Evolutionary conservation across 2,113 vertebrate species (phyloP).

Genomic region (Talpa occidentalis): DNA sequence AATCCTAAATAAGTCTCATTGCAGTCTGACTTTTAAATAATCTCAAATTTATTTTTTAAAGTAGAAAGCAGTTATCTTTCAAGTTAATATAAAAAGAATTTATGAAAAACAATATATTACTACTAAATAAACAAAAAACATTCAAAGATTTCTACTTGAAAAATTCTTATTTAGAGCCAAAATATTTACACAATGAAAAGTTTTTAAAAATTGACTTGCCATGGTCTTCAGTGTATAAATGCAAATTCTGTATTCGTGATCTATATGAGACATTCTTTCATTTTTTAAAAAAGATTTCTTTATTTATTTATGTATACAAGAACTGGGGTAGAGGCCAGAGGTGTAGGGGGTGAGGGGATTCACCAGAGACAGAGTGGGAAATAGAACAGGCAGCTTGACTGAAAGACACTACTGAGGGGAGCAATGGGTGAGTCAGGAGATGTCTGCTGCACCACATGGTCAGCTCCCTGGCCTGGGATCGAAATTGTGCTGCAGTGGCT

Average conservation of each 20-base stretch:
- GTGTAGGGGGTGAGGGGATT: too few relatives aligned
- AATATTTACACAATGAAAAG: constrained; percentile 45
- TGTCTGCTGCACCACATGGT: too few relatives aligned
- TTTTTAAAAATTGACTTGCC: neutral
- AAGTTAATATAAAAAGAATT: constrained; percentile 19
- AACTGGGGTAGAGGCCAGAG: too few relatives aligned
- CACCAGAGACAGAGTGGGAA: too few relatives aligned
- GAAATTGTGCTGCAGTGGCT: too few relatives aligned
- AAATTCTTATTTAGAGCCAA: constrained; percentile 35
- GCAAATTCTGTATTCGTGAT: constrained; percentile 16
- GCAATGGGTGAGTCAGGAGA: too few relatives aligned
- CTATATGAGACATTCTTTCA: neutral
- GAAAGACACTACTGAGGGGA: too few relatives aligned
- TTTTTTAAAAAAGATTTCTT: too few relatives aligned
- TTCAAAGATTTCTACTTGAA: constrained; percentile 41
- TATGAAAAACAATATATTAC: constrained; percentile 47
- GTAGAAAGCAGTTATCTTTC: neutral
- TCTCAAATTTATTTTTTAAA: constrained; percentile 27
- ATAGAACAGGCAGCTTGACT: too few relatives aligned
- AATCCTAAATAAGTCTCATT: neutral
- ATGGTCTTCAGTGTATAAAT: constrained; percentile 3
- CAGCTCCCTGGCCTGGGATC: too few relatives aligned
- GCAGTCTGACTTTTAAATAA: too few relatives aligned
- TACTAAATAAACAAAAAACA: constrained; percentile 55
- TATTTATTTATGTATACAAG: too few relatives aligned